A percentile compares a stretch with the other conserved stretches of the same genome.
Conservation (phyloP, 2,113 vertebrate genomes). For the Puma concolor region DNA sequence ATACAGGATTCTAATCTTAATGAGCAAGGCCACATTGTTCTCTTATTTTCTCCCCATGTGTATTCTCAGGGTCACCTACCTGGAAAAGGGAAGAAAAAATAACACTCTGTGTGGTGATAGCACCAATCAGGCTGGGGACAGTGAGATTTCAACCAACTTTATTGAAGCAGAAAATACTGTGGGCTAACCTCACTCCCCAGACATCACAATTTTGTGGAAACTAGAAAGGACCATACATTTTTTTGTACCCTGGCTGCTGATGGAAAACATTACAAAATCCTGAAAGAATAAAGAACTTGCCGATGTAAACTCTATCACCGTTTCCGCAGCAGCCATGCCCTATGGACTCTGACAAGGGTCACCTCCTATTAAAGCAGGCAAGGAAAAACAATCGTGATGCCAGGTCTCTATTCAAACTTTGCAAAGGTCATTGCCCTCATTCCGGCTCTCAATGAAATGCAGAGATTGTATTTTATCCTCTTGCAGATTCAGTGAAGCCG, state of each 20-base stretch:
- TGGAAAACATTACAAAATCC: slow-evolving; percentile 51
- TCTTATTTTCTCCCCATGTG: not conserved
- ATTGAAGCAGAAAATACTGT: slow-evolving; percentile 34
- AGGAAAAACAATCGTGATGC: not conserved
- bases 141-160: slow-evolving; percentile 20
- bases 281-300: slow-evolving; percentile 40
- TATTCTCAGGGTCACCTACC: not conserved
- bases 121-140: not conserved
- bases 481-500: not conserved
- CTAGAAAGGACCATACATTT: not conserved
- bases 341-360: not conserved
- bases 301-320: not conserved
- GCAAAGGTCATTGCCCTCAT: not conserved
- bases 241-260: not conserved
- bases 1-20: slow-evolving; percentile 14
- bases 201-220: slow-evolving; percentile 39
- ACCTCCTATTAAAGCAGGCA: not conserved
- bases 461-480: not conserved
- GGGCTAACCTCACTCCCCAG: not conserved
- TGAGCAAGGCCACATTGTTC: not conserved
- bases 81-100: slow-evolving; percentile 4
- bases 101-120: not conserved
- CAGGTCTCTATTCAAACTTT: not conserved
- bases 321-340: not conserved
- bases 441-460: not conserved